Conservation (phyloP, 1,140 invertebrate species). For the Drosophila ambigua region DNA sequence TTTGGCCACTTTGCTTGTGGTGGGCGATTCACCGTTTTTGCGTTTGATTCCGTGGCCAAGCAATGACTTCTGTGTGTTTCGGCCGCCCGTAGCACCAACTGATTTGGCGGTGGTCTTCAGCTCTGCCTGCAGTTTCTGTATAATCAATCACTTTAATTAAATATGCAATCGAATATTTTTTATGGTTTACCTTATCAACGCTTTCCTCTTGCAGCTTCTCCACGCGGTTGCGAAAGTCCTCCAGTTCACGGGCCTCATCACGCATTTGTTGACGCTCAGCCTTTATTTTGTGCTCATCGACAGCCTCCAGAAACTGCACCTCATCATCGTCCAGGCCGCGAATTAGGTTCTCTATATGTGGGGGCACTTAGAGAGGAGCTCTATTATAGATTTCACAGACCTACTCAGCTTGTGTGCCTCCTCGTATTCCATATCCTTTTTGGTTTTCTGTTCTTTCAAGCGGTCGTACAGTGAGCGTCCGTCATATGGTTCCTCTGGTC, state of each 20-base stretch:
- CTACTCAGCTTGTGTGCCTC: slow-evolving; percentile 96
- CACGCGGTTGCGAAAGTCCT: slow-evolving; percentile 92
- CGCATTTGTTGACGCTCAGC: slow-evolving; percentile 91
- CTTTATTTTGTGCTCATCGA: slow-evolving; percentile 93
- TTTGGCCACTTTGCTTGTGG: slow-evolving; percentile 56
- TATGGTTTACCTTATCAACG: slow-evolving; percentile 85
- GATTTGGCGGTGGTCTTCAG: slow-evolving; percentile 67
- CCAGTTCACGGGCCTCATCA: slow-evolving; percentile 92
- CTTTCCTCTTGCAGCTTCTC: slow-evolving; percentile 91
- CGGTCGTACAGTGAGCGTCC: slow-evolving; percentile 93
- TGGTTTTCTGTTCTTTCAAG: slow-evolving; percentile 95
- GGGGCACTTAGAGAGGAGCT: not conserved
- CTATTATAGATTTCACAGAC: slow-evolving; percentile 28
- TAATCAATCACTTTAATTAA: too few species aligned
- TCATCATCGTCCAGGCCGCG: slow-evolving; percentile 97
- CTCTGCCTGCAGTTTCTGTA: slow-evolving; percentile 72
- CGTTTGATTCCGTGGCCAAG: slow-evolving; percentile 85
- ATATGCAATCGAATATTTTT: not conserved
- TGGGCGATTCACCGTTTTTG: slow-evolving; percentile 85
- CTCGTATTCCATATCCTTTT: slow-evolving; percentile 96
- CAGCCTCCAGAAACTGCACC: slow-evolving; percentile 95
- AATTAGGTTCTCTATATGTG: slow-evolving; percentile 93
- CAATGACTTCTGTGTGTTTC: slow-evolving; percentile 73
- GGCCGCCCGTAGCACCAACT: slow-evolving; percentile 15
- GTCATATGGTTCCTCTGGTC: slow-evolving; percentile 93